phyloP scores from a whole-genome alignment of 1,140 invertebrate genomes.

The Nephotettix cincticeps region DNA sequence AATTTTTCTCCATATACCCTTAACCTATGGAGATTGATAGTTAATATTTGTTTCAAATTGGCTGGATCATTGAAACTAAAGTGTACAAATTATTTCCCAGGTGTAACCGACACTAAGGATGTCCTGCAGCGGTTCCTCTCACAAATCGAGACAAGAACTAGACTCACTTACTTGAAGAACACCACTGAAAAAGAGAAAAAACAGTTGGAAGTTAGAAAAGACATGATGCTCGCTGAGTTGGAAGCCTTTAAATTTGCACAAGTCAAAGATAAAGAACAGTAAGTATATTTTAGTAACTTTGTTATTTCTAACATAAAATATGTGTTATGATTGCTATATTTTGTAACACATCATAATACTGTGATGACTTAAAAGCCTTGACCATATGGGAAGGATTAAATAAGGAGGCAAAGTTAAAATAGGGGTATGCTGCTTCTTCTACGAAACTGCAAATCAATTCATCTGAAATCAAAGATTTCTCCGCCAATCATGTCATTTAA shows the following conservation, averaged over 20 bases:
- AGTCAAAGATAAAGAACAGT: conserved; percentile 76
- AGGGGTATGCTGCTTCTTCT: no score
- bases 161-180: conserved; percentile 64
- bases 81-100: conserved; percentile 43
- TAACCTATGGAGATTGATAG: background rate
- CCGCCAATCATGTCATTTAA: no score
- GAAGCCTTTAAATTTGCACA: conserved; percentile 77
- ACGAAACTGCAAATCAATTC: no score
- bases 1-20: background rate
- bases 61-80: background rate
- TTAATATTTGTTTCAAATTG: background rate
- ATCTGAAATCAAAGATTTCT: no score
- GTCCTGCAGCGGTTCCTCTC: conserved; percentile 69
- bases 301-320: no score
- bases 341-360: no score
- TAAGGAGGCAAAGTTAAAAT: no score
- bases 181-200: conserved; percentile 72
- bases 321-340: no score
- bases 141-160: conserved; percentile 67
- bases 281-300: conserved; percentile 43
- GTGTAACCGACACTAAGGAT: conserved; percentile 68
- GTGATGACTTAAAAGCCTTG: no score
- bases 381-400: no score
- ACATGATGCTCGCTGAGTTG: conserved; percentile 64
- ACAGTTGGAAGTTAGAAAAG: conserved; percentile 63